Percentiles rank a stretch among this genome's conserved stretches.
Conservation (phyloP, 2,888 invertebrate species). For the Drosophila atripex region DNA sequence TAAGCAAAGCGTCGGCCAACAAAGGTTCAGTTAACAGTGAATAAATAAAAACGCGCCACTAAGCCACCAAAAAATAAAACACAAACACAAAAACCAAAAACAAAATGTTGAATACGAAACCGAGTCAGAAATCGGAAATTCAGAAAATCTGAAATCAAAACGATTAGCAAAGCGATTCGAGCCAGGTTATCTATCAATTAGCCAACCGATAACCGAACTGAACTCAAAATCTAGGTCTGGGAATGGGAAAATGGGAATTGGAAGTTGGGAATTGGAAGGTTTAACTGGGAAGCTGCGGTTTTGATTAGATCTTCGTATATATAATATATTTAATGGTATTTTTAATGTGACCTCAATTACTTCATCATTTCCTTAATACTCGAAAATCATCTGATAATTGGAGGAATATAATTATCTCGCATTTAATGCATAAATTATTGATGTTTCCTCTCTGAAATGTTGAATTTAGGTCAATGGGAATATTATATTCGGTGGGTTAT, state of each 20-base stretch:
- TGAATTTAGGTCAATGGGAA: conserved; percentile 17
- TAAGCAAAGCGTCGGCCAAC: conserved; percentile 36
- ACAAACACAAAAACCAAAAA: too few relatives aligned
- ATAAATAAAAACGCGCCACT: conserved; percentile 68
- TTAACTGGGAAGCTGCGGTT: background rate
- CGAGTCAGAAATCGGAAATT: conserved; percentile 18
- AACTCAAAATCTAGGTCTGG: conserved; percentile 12
- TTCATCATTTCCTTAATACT: background rate
- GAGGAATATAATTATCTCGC: background rate
- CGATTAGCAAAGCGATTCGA: conserved; percentile 20
- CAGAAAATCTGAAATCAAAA: conserved; percentile 11
- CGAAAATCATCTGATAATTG: background rate
- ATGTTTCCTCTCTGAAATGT: conserved; percentile 10
- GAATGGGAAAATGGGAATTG: conserved; percentile 13
- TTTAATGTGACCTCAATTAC: conserved; percentile 1
- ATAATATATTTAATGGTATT: background rate
- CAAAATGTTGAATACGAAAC: conserved; percentile 10
- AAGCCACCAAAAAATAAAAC: conserved; percentile 20
- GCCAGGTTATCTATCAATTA: conserved; percentile 44
- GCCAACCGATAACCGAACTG: conserved; percentile 35
- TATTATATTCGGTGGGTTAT: background rate
- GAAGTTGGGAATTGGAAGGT: background rate
- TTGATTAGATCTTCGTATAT: background rate
- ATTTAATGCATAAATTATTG: conserved; percentile 4
- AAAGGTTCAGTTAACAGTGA: conserved; percentile 61